Evolutionary conservation across 2,797 vertebrate genomes (phyloP).

Genomic region (Oceanodroma leucorhoa): DNA sequence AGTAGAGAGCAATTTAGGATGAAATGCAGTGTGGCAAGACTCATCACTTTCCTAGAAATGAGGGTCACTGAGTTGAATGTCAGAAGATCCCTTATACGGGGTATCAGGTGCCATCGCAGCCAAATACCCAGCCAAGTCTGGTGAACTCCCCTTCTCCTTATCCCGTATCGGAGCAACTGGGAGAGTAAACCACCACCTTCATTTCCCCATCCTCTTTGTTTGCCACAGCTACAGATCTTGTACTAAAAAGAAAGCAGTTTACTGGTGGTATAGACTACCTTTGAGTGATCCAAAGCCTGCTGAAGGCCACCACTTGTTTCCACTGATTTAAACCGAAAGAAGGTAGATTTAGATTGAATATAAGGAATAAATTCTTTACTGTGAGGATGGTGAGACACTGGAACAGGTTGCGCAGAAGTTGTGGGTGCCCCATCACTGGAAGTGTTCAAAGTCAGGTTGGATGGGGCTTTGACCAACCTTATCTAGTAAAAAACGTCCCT

Average conservation of each 20-base stretch:
- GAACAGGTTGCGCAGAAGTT: neutral
- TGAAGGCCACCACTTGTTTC: neutral
- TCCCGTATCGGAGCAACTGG: neutral
- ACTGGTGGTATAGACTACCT: fast-evolving
- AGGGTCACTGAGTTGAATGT: neutral
- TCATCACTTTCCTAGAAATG: neutral
- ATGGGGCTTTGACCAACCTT: fast-evolving
- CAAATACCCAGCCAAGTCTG: neutral
- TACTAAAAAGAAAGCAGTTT: neutral
- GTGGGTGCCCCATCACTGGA: neutral
- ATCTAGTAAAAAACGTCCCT: neutral
- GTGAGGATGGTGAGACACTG: neutral
- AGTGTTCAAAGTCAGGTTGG: neutral
- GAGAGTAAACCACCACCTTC: neutral
- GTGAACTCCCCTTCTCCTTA: neutral
- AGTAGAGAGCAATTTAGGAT: neutral
- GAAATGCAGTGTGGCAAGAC: neutral
- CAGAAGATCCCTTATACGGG: neutral
- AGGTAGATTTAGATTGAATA: neutral
- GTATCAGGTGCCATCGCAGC: neutral
- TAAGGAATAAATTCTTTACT: neutral
- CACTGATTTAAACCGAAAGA: neutral
- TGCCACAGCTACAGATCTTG: neutral
- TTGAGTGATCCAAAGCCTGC: neutral
- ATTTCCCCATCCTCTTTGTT: neutral